Evolutionary conservation across 2,797 vertebrate species (phyloP).

Genomic region (Lycodopsis pacificus): DNA sequence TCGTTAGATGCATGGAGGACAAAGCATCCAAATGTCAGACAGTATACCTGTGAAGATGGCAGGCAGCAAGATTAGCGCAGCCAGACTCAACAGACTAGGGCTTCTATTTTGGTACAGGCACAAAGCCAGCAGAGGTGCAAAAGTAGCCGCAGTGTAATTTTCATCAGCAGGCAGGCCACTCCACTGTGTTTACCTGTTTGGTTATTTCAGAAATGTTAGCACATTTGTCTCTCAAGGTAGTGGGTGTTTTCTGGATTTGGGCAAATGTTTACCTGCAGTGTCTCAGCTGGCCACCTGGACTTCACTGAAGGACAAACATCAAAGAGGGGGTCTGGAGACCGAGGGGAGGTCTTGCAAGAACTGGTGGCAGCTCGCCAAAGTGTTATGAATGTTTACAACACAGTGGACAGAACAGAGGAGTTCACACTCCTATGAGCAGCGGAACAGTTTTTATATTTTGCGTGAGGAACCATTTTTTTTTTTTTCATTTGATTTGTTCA

Average conservation of each 20-base stretch:
- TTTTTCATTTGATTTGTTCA: background rate
- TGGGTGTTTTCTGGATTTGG: background rate
- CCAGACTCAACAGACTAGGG: constrained; percentile 21
- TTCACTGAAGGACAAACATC: constrained; percentile 5
- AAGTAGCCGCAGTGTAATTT: constrained; percentile 42
- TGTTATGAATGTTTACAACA: constrained; percentile 5
- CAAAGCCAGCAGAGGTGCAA: constrained; percentile 35
- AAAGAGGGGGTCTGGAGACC: background rate
- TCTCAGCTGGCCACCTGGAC: constrained; percentile 18
- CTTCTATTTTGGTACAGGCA: constrained; percentile 42
- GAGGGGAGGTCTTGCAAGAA: constrained; percentile 7
- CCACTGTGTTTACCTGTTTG: constrained; percentile 4
- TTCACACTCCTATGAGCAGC: background rate
- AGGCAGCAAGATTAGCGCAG: constrained; percentile 47
- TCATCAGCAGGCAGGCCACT: constrained; percentile 14
- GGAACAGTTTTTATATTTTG: background rate
- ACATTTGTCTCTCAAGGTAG: background rate
- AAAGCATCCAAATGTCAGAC: constrained; percentile 56
- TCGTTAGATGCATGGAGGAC: constrained; percentile 22
- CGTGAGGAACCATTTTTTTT: background rate
- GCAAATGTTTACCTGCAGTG: constrained; percentile 1
- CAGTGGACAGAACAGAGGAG: constrained; percentile 6
- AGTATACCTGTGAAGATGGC: constrained; percentile 44
- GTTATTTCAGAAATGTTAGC: background rate
- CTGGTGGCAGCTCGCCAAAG: background rate